Conservation (phyloP, 2,888 invertebrate species). For the Mythimna impura region DNA sequence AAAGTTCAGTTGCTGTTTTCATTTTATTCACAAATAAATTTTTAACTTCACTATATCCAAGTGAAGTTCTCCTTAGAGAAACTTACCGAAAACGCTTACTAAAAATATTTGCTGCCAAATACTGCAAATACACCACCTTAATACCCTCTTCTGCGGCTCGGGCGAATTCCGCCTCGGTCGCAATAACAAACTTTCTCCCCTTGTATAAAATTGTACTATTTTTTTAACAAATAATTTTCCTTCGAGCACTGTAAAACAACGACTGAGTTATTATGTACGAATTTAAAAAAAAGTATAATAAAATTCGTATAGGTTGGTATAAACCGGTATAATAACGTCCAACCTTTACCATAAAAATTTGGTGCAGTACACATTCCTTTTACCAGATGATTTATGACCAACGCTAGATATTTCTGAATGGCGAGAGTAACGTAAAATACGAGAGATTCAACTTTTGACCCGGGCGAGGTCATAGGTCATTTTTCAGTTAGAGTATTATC, state of each 20-base stretch:
- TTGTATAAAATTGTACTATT: too few species aligned
- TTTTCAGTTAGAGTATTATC: background rate
- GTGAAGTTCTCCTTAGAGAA: too few species aligned
- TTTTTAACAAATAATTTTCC: too few species aligned
- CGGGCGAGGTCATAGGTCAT: constrained; percentile 4
- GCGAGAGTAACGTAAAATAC: constrained; percentile 18
- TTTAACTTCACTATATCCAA: too few species aligned
- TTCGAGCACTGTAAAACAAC: background rate
- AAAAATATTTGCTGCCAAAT: too few species aligned
- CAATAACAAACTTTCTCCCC: too few species aligned
- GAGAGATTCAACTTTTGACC: constrained; percentile 35
- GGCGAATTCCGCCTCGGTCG: too few species aligned
- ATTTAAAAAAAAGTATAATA: background rate
- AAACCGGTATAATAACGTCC: background rate
- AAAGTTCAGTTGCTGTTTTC: too few species aligned
- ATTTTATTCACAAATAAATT: too few species aligned
- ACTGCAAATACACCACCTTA: too few species aligned
- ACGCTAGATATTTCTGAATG: constrained; percentile 40
- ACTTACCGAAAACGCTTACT: too few species aligned
- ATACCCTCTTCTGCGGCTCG: too few species aligned
- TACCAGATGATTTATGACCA: constrained; percentile 43
- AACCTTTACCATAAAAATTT: constrained; percentile 9
- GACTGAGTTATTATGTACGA: background rate
- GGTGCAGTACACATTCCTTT: constrained; percentile 37
- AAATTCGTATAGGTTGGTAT: background rate